A percentile compares a stretch with the other conserved stretches of the same genome.
Evolutionary conservation across 1,140 invertebrate genomes (phyloP).

Genomic region (Drosophila triauraria): DNA sequence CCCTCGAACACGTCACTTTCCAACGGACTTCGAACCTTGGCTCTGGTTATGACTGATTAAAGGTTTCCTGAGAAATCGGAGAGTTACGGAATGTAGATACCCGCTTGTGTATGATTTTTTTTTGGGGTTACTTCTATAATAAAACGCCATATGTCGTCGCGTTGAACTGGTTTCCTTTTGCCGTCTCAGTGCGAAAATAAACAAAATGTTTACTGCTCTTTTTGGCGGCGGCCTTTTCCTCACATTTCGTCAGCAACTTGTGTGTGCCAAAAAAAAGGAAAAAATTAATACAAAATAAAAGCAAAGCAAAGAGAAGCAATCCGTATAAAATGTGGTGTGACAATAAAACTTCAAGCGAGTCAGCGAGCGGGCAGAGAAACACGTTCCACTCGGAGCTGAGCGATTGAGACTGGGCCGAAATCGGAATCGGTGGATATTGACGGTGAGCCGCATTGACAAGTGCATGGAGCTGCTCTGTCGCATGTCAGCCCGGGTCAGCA

Average conservation of each 20-base stretch:
- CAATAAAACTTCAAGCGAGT: constrained; percentile 33
- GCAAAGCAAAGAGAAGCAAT: constrained; percentile 20
- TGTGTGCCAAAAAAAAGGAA: constrained; percentile 39
- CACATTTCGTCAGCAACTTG: constrained; percentile 72
- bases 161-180: constrained; percentile 66
- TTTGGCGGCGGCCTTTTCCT: constrained; percentile 50
- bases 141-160: constrained; percentile 64
- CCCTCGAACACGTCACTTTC: constrained; percentile 44
- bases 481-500: constrained; percentile 11
- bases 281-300: constrained; percentile 33
- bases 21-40: constrained; percentile 32
- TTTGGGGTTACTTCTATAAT: constrained; percentile 23
- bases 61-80: constrained; percentile 1
- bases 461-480: constrained; percentile 38
- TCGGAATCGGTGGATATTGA: constrained; percentile 34
- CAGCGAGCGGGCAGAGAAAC: constrained; percentile 41
- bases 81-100: background rate
- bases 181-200: constrained; percentile 61
- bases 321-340: constrained; percentile 30
- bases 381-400: constrained; percentile 36
- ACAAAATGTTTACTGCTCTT: constrained; percentile 61
- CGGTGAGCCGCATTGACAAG: constrained; percentile 63
- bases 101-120: background rate
- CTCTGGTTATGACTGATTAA: constrained; percentile 30
- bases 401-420: constrained; percentile 9